Evolutionary conservation across 2,113 vertebrate species (phyloP), one percentile per base, ranked within the genome.

Genomic region (Capreolus pygargus): DNA sequence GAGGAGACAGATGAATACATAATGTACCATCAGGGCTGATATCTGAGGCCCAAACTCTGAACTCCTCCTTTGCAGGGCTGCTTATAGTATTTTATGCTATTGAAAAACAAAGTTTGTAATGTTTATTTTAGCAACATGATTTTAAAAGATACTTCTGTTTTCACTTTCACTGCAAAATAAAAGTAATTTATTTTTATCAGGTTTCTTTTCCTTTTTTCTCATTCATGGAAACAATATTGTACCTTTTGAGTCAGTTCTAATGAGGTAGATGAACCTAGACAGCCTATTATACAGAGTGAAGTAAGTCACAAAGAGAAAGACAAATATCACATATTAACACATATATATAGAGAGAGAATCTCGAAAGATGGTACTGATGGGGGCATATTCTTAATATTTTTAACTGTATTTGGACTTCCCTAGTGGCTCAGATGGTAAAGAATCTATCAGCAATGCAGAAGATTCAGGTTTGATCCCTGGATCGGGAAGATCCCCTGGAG

Each of bases 81-180:
- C 58, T 82, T 36, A 28, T 19, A 43, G 57, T 61, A 67, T 27
- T 64, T 60, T 17, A 54, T 52, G n/a, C 36, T 81, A 52, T 21
- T 89, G 30, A 78, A 94, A 88, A 95, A 58, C 76, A 58, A 88
- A 54, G 64, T 57, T 50, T 58, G 82, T 92, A 54, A 57, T 16
- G 15, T 33, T 78, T 95, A 30, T 86, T 93, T 76, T 81, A 95
- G 47, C 52, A 47, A 81, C 39, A 16, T 21, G 58, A 55, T 94
- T 94, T 96, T 82, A 70, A 91, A 87, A 96, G 45, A 52, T 60
- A 67, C 55, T 39, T 60, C 76, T 60, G 52, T n/a, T 97, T 95
- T 85, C 33, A 14, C 61, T 94, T 92, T 47, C 76, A 13, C 27
- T 67, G 5, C 14, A 87, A 96, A 94, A 61, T 50, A 19, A 50